Base-by-base conservation (phyloP, 2,113 vertebrate genomes). In the Rynchops niger region DNA sequence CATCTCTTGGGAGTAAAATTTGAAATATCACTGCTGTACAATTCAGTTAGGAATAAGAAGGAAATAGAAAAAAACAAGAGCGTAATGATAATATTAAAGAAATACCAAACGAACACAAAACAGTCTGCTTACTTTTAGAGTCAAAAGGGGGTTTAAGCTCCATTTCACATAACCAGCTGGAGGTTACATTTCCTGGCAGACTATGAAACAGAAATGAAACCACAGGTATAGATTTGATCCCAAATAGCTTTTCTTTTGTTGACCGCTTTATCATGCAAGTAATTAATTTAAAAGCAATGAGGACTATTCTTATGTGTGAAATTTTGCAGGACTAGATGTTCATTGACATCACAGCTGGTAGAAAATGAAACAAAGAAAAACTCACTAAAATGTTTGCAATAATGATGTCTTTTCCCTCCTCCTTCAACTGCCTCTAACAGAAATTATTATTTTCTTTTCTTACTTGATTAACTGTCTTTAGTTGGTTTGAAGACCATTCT, bases 261-360 rank as follows among this genome's bases (percentile, higher is more conserved):
- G 40, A 49, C 56, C 52, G 12, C 69, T 90, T 85, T 77, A 80
- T 88, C 43, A 90, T 61, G 40, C 10, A 13, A 87, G 12, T 80
- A 95, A 92, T 79, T 71, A 84, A 91, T 81, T 88, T 82, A 76
- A 93, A 93, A 67, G 12, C 15, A 79, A 82, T 52, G 15, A 82
- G 11, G 36, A 80, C 43, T 61, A 69, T 72, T 89, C 25, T 42
- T 72, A 49, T 9, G 7, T 74, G 16, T 67, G 42, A 86, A 80
- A 65, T 59, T 81, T 76, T 91, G 42, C 36, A 59, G 52, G 73
- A 72, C 47, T 89, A 61, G 53, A 11, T 88, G 18, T 67, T 76
- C 65, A 82, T 80, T 76, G 65, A 61, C 61, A 82, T 77, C 40
- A 76, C 40, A 93, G 61, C 61, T 91, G 49, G 49, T 32, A 65